These are phyloP conservation scores for Creontiades dilutus DNA, from an alignment of 2,888 invertebrate genomes.

Conservation along the genomic window DNA sequence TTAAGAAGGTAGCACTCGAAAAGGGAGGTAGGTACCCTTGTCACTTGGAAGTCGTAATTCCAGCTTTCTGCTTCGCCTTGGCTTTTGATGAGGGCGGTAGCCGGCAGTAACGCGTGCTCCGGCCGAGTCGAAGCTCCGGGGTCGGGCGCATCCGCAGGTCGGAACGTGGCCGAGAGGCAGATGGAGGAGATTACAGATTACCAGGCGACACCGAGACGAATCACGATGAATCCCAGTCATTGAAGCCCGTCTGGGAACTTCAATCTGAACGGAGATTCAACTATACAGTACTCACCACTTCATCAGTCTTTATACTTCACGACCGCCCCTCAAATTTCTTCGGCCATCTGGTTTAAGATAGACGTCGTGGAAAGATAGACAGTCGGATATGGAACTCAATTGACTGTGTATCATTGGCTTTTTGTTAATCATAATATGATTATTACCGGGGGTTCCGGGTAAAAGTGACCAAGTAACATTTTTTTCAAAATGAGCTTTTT, in stretches of 20 bases:
- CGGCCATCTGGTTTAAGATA: too few relatives aligned
- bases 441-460: too few relatives aligned
- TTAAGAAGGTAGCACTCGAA: neutral
- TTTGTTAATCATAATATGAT: too few relatives aligned
- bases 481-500: too few relatives aligned
- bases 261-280: neutral
- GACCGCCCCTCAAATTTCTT: too few relatives aligned
- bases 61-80: slow-evolving; percentile 32
- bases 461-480: too few relatives aligned
- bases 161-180: slow-evolving; percentile 10
- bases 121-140: neutral
- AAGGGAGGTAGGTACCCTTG: neutral
- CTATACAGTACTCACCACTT: too few relatives aligned
- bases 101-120: slow-evolving; percentile 27
- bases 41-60: neutral
- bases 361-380: too few relatives aligned
- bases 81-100: slow-evolving; percentile 10
- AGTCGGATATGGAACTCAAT: too few relatives aligned
- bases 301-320: too few relatives aligned
- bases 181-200: slow-evolving; percentile 19
- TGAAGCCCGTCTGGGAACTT: slow-evolving; percentile 5
- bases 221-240: neutral
- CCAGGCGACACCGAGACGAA: neutral
- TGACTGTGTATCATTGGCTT: too few relatives aligned
- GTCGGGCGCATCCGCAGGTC: neutral